Evolutionary conservation across 2,888 invertebrate genomes (phyloP), one percentile per base, ranked within the genome.

Genomic region (Tholera decimalis): DNA sequence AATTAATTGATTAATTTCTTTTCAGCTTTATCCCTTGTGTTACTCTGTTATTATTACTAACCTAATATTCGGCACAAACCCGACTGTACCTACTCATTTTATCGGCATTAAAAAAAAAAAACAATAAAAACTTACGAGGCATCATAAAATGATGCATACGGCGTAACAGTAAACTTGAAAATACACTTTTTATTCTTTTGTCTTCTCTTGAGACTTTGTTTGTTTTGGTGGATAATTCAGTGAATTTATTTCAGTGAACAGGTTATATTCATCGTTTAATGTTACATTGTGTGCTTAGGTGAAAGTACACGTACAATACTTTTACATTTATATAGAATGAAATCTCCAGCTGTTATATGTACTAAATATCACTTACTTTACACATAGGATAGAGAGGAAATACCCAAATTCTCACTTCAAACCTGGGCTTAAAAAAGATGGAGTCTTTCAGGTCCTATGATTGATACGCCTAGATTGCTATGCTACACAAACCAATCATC

Each of bases 81-180:
- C 43, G 9, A 15, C 44, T 1, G 30, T 26, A 55, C 43, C 2
- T 47, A 50, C 13, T 39, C 55, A 64, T 65, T 72, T 73, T 63
- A 66, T 49, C 7, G 37, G 37, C 24, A 47, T 61, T 84, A 81
- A 77, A 78, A 78, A 84, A 59, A 82, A 65, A 83, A 77, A 73
- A 49, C 50, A 63, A 85, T 87, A 85, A 87, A 86, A 87, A 77
- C 77, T 79, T 80, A 87, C 77, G 84, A 83, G 61, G 57, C 46
- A 62, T 76, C 67, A 83, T 86, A 83, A 85, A 83, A 82, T 75
- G 62, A 66, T 75, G 78, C 81, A 76, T 69, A 73, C 69, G 77
- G 73, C 65, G 70, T 67, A 72, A 80, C 76, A 77, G 68, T 82
- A 82, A 83, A 83, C 68, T 78, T 73, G 68, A 60, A 59, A 79